Percentiles rank a stretch among this genome's conserved stretches.
Conservation (phyloP, 2,888 invertebrate genomes). For the Nomada goodeniana region DNA sequence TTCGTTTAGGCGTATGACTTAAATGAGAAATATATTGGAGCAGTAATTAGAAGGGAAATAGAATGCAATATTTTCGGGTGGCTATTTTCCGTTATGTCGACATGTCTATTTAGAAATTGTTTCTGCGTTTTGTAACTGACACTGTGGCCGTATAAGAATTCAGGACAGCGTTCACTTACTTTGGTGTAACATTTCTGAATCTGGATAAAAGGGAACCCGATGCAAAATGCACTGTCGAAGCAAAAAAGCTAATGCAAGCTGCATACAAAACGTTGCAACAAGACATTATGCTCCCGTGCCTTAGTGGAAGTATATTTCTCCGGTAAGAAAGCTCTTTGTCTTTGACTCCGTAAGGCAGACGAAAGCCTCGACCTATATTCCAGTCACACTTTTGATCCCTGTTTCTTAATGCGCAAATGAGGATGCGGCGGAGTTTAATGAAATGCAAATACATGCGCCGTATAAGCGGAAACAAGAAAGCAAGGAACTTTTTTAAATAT, state of each 20-base stretch:
- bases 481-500: constrained; percentile 11
- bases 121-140: no score
- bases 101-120: no score
- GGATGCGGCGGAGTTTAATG: constrained; percentile 41
- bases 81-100: no score
- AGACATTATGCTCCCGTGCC: constrained; percentile 13
- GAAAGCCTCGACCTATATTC: constrained; percentile 54
- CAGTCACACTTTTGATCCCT: constrained; percentile 13
- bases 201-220: background rate
- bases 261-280: background rate
- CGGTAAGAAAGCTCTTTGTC: constrained; percentile 42
- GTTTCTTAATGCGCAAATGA: constrained; percentile 42
- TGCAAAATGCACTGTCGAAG: no score
- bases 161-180: no score
- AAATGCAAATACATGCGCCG: constrained; percentile 50
- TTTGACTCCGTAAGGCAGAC: constrained; percentile 27
- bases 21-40: no score
- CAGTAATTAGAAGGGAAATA: no score
- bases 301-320: constrained; percentile 32
- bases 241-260: no score
- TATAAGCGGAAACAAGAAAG: background rate
- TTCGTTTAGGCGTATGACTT: no score
- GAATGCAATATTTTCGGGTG: no score
- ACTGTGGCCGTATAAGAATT: no score
- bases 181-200: no score